Conservation (phyloP, 2,113 vertebrate genomes). For the Philantomba maxwellii region DNA sequence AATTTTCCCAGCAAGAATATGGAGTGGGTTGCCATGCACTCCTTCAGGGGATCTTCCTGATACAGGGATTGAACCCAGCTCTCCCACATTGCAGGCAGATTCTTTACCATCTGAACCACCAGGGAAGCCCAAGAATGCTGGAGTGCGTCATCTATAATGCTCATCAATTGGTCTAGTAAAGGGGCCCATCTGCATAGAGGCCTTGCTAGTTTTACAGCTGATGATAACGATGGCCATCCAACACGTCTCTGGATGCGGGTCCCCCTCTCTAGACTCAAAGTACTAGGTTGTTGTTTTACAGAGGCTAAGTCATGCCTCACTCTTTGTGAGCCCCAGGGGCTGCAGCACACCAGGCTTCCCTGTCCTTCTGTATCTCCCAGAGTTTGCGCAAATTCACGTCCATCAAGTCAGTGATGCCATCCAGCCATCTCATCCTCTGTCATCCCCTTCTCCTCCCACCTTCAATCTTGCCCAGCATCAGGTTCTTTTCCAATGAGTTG, state of each 20-base stretch:
- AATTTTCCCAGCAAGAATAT: background rate
- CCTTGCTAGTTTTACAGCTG: fast-evolving
- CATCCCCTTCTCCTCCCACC: background rate
- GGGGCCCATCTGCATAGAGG: fast-evolving
- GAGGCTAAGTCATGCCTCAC: background rate
- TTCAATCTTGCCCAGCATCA: background rate
- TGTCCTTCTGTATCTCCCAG: background rate
- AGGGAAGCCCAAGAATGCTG: background rate
- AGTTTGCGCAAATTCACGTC: background rate
- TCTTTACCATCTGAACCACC: background rate
- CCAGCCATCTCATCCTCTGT: background rate
- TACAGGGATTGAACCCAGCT: background rate
- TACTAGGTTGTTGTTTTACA: background rate
- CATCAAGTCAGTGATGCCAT: background rate
- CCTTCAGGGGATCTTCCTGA: background rate
- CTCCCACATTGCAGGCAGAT: background rate
- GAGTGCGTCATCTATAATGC: fast-evolving
- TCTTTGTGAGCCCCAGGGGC: background rate
- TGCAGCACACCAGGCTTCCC: background rate
- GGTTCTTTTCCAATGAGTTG: background rate
- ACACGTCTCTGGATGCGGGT: fast-evolving
- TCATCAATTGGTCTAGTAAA: too few relatives aligned
- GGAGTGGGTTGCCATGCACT: background rate
- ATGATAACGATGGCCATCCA: fast-evolving
- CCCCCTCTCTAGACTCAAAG: background rate